Evolutionary conservation across 2,113 vertebrate genomes (phyloP).

Genomic region (Saimiri boliviensis): DNA sequence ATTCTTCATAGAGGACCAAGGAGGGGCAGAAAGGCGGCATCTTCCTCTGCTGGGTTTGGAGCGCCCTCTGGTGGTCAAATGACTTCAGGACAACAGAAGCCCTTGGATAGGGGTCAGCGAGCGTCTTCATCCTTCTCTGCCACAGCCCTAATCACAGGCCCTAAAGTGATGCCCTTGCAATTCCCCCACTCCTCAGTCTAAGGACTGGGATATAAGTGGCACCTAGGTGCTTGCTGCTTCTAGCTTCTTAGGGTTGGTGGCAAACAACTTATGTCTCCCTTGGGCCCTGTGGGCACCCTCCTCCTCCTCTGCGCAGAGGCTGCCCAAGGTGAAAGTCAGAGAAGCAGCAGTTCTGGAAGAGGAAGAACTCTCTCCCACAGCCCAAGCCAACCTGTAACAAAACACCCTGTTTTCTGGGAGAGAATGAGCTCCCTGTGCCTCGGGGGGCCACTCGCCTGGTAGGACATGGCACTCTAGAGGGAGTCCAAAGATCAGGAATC

Average conservation of each 20-base stretch:
- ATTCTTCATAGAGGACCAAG: background rate
- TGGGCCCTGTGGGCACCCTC: background rate
- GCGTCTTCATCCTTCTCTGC: background rate
- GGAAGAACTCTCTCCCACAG: background rate
- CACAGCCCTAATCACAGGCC: too few relatives aligned
- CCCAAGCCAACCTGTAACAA: background rate
- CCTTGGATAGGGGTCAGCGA: too few relatives aligned
- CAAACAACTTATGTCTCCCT: background rate
- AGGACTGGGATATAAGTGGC: background rate
- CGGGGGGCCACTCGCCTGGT: too few relatives aligned
- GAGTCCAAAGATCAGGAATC: background rate
- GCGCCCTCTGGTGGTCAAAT: constrained; percentile 60
- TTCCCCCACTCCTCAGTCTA: background rate
- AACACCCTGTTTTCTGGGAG: background rate
- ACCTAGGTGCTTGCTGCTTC: background rate
- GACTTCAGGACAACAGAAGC: background rate
- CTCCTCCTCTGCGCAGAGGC: background rate
- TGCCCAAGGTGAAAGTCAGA: background rate
- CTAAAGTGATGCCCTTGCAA: background rate
- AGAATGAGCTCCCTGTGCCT: background rate
- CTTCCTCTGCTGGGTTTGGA: constrained; percentile 18
- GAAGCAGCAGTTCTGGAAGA: background rate
- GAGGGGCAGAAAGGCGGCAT: background rate
- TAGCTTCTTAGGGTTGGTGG: background rate
- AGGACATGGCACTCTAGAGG: background rate